Evolutionary conservation across 2,113 vertebrate genomes (phyloP).

Genomic region (Cochlearius cochlearius): DNA sequence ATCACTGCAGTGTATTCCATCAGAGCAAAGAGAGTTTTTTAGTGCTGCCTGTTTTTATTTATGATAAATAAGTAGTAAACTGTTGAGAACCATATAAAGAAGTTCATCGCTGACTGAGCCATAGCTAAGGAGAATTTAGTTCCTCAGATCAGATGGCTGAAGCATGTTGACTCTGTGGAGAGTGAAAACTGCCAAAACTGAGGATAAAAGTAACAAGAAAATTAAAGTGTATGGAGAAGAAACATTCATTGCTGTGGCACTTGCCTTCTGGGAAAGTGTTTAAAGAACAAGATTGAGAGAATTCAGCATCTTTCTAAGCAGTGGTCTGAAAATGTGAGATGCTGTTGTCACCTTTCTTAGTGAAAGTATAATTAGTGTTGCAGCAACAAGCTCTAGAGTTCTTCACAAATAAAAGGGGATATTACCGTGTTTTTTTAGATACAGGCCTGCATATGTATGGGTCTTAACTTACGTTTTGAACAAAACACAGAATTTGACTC

Average conservation of each 20-base stretch:
- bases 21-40: neutral
- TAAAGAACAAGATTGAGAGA: neutral
- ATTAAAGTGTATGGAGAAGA: neutral
- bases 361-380: neutral
- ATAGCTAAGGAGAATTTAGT: neutral
- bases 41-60: neutral
- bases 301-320: neutral
- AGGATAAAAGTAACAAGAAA: neutral
- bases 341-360: neutral
- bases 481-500: neutral
- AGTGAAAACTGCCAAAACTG: neutral
- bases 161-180: neutral
- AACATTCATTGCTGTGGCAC: neutral
- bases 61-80: neutral
- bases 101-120: neutral
- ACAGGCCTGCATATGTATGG: neutral
- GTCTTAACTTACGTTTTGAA: neutral
- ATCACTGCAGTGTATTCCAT: neutral
- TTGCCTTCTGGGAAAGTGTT: neutral
- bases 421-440: neutral
- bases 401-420: neutral
- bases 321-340: neutral
- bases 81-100: neutral
- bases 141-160: neutral
- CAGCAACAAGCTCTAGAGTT: neutral